phyloP scores from a whole-genome alignment of 2,113 vertebrate species.

The Proterorhinus semilunaris region DNA sequence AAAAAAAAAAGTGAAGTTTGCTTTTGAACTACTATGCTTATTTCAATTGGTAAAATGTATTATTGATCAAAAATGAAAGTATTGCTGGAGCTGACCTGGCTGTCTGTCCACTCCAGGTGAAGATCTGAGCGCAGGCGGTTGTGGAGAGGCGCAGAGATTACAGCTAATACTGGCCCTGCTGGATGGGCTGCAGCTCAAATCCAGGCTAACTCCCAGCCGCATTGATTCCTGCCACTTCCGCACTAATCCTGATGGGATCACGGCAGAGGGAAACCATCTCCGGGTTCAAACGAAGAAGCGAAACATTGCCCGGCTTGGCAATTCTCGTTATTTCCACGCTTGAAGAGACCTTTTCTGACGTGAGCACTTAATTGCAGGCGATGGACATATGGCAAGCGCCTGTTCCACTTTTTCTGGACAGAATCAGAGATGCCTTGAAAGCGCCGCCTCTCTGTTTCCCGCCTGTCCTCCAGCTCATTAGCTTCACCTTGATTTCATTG shows the following conservation, averaged over 20 bases:
- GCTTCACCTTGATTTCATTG: slow-evolving; percentile 29
- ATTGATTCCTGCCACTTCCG: slow-evolving; percentile 62
- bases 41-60: no score
- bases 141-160: slow-evolving; percentile 37
- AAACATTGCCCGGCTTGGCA: slow-evolving; percentile 1
- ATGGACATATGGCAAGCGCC: slow-evolving; percentile 32
- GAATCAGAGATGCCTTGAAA: slow-evolving; percentile 17
- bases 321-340: slow-evolving; percentile 35
- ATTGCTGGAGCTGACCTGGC: not conserved
- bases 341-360: slow-evolving; percentile 15
- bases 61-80: no score
- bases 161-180: slow-evolving; percentile 47
- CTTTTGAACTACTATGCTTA: no score
- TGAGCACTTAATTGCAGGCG: slow-evolving; percentile 35
- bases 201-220: slow-evolving; percentile 28
- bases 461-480: slow-evolving; percentile 20
- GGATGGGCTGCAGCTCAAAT: slow-evolving; percentile 26
- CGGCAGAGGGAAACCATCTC: slow-evolving; percentile 25
- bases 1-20: no score
- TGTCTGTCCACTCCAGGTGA: slow-evolving; percentile 24
- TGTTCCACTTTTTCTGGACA: slow-evolving; percentile 15
- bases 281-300: slow-evolving; percentile 18
- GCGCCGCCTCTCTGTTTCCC: not conserved
- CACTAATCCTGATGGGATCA: slow-evolving; percentile 52
- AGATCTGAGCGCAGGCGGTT: slow-evolving; percentile 19